Conservation (phyloP, 2,888 invertebrate genomes). For the Globia sparganii region DNA sequence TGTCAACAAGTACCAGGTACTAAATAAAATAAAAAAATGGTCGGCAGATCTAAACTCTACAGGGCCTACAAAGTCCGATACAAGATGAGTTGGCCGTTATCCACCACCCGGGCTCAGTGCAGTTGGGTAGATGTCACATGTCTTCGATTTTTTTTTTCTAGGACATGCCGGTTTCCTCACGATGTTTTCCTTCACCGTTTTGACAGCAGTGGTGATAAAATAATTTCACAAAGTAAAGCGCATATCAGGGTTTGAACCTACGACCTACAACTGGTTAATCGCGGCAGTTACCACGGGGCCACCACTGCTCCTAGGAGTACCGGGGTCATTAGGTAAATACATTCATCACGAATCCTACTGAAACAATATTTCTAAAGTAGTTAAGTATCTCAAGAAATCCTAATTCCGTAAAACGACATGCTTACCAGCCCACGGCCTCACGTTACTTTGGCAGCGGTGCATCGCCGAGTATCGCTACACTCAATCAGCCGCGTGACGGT, state of each 20-base stretch:
- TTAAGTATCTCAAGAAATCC: slow-evolving; percentile 22
- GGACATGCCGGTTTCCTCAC: background rate
- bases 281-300: background rate
- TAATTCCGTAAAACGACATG: background rate
- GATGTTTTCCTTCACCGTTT: background rate
- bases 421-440: slow-evolving; percentile 30
- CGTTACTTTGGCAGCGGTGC: slow-evolving; percentile 58
- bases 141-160: background rate
- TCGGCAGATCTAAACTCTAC: too few relatives aligned
- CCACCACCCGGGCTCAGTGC: background rate
- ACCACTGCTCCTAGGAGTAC: background rate
- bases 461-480: slow-evolving; percentile 70
- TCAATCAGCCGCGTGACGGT: slow-evolving; percentile 70
- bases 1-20: too few relatives aligned
- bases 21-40: too few relatives aligned
- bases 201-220: background rate
- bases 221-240: background rate
- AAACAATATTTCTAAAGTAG: background rate
- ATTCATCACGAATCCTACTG: background rate
- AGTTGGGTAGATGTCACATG: background rate
- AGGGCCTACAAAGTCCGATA: too few relatives aligned
- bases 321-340: background rate
- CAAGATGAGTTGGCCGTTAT: background rate
- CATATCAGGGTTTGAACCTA: background rate
- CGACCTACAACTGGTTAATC: background rate